Base-by-base conservation (phyloP, 1,140 invertebrate species). In the Eumeta japonica region DNA sequence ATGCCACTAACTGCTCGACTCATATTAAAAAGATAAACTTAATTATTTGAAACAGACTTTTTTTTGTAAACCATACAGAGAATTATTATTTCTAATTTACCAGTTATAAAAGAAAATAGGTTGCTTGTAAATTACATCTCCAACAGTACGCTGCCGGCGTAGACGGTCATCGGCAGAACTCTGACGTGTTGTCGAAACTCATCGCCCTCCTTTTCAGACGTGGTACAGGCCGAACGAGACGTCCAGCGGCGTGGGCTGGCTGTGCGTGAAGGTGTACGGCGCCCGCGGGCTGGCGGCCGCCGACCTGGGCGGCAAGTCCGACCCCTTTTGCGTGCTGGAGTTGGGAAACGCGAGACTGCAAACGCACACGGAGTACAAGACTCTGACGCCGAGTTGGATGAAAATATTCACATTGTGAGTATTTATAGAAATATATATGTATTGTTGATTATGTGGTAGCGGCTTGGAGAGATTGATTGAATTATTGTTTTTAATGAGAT, bases 331-430 rank as follows among this genome's bases (percentile, higher is more conserved):
- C 75, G 95, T 98, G 1, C 57, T 99, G 1, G 95, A 99, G 70
- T 71, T 99, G 32, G 90, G 92, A 2, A 99, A 99, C 73, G 83
- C 92, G 1, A 81, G 95, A 32, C 76, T 98, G 24, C 94, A 98
- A 73, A 99, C 97, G 0, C 94, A 98, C 66, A 99, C 97, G 1
- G 94, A 98, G 66, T 99, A 99, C 66, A 98, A 98, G 68, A 99
- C 96, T 0, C 75, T 99, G 2, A 83, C 87, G 32, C 97, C 97
- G 0, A 91, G 88, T 42, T 99, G 97, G 97, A 94, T 97, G 71
- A 98, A 98, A 77, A 92, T 97, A 48, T 99, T 99, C 64, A 95
- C 90, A 20, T 97, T 99, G 92, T 95, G 77, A 88, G 89, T 80
- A 35, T 20, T 19, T 5, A n/a, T 4, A n/a, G n/a, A 7, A 24